Evolutionary conservation across 92 coral and sea anemone species (phyloP).

Genomic region (Phenganax subtilis): DNA sequence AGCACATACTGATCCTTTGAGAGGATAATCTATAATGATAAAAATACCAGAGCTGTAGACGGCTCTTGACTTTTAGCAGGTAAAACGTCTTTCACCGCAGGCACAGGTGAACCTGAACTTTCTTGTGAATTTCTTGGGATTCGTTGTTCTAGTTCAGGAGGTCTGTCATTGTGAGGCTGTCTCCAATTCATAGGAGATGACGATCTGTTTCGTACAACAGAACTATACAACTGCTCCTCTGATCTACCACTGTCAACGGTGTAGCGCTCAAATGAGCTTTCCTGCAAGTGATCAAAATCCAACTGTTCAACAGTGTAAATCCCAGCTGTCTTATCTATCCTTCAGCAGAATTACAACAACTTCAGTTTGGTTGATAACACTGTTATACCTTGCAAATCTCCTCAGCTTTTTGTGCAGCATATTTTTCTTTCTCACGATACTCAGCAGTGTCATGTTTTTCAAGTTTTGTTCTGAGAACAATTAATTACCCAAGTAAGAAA

Average conservation of each 20-base stretch:
- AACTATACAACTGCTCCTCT: conserved; percentile 31
- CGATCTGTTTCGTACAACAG: conserved; percentile 30
- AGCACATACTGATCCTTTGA: background rate
- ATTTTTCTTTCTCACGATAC: conserved; percentile 25
- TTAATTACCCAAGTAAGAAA: background rate
- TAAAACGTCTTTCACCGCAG: conserved; percentile 1
- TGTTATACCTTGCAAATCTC: conserved; percentile 23
- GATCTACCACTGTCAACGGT: conserved; percentile 21
- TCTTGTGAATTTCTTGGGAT: conserved; percentile 6
- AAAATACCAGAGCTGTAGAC: conserved; percentile 12
- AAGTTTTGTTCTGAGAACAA: conserved; percentile 28
- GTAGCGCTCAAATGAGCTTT: conserved; percentile 27
- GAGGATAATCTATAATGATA: background rate
- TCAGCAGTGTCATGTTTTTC: conserved; percentile 34
- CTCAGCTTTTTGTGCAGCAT: conserved; percentile 40
- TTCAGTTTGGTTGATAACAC: background rate
- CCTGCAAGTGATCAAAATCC: background rate
- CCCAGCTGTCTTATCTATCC: background rate
- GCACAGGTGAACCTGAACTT: conserved; percentile 22
- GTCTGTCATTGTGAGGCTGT: conserved; percentile 23
- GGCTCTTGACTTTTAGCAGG: conserved; percentile 12
- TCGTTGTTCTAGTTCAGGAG: conserved; percentile 26
- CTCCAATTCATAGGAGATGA: conserved; percentile 29
- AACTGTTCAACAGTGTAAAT: background rate
- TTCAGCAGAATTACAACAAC: background rate